Evolutionary conservation across 2,113 vertebrate species (phyloP).

Genomic region (Chelonoidis abingdonii): DNA sequence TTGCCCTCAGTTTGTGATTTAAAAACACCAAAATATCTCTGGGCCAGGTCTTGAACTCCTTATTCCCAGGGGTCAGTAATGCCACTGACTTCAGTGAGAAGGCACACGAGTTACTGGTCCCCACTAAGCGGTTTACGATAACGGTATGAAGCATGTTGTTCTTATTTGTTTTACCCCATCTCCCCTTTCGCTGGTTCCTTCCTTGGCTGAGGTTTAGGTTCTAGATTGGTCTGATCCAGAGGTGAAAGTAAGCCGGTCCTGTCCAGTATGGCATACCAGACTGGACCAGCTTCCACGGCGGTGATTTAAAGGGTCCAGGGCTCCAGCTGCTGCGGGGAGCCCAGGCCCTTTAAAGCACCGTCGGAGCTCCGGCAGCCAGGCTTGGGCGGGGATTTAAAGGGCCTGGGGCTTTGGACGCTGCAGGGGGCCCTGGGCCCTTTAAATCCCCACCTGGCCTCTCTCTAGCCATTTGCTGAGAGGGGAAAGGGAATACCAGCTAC

Average conservation of each 20-base stretch:
- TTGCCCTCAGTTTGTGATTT: not conserved
- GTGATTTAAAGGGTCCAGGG: too few relatives aligned
- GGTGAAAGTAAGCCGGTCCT: too few relatives aligned
- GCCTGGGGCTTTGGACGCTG: too few relatives aligned
- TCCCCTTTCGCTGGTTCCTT: not conserved
- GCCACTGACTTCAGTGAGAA: not conserved
- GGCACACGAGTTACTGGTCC: not conserved
- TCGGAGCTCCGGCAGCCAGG: too few relatives aligned
- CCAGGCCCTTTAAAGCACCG: too few relatives aligned
- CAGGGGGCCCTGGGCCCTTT: too few relatives aligned
- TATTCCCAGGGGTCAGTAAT: not conserved
- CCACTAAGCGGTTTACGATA: rapidly evolving
- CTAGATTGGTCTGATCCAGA: not conserved
- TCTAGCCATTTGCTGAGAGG: too few relatives aligned
- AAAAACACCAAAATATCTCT: not conserved
- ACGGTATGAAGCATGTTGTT: not conserved
- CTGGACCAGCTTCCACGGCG: too few relatives aligned
- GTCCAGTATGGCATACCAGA: too few relatives aligned
- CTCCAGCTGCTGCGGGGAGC: too few relatives aligned
- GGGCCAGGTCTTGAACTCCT: not conserved
- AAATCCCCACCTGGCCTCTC: not conserved
- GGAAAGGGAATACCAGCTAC: not conserved
- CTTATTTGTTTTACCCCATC: not conserved
- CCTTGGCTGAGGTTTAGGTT: not conserved
- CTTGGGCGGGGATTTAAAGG: too few relatives aligned